Evolutionary conservation across 2,888 invertebrate genomes (phyloP).

Genomic region (Ditylenchus weischeri): DNA sequence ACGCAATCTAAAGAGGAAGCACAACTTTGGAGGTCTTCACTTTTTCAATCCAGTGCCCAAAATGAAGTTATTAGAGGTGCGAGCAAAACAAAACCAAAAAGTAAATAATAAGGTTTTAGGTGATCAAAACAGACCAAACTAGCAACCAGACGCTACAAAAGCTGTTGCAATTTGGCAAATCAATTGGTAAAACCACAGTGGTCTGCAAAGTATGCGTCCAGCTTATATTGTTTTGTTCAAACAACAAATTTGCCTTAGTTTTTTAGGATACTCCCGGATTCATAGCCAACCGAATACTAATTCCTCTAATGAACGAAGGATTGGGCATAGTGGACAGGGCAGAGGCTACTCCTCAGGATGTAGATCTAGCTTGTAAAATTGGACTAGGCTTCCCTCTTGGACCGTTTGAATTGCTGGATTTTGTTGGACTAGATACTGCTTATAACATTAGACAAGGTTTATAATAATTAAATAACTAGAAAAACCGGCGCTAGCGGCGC

Average conservation of each 20-base stretch:
- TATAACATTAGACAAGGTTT: constrained; percentile 17
- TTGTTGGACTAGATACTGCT: constrained; percentile 22
- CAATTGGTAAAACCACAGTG: constrained; percentile 75
- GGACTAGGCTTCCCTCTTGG: constrained; percentile 24
- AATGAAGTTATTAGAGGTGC: constrained; percentile 80
- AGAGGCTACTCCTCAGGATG: constrained; percentile 20
- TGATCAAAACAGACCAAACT: constrained; percentile 65
- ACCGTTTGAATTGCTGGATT: constrained; percentile 17
- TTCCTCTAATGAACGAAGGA: constrained; percentile 20
- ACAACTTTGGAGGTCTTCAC: constrained; percentile 76
- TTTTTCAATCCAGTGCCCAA: constrained; percentile 78
- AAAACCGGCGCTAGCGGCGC: too few species aligned
- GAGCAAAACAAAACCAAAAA: background rate
- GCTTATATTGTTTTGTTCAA: background rate
- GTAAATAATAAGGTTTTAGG: background rate
- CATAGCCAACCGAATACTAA: constrained; percentile 24
- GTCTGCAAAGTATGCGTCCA: background rate
- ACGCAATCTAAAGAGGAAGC: constrained; percentile 65
- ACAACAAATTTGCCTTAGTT: background rate
- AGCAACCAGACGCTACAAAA: constrained; percentile 73
- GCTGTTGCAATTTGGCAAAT: constrained; percentile 77
- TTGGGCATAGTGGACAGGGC: constrained; percentile 17
- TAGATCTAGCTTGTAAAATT: constrained; percentile 19
- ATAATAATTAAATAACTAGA: too few species aligned
- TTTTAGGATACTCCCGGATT: constrained; percentile 17